Base-by-base conservation (phyloP, 2,797 vertebrate genomes). In the Tadarida brasiliensis region DNA sequence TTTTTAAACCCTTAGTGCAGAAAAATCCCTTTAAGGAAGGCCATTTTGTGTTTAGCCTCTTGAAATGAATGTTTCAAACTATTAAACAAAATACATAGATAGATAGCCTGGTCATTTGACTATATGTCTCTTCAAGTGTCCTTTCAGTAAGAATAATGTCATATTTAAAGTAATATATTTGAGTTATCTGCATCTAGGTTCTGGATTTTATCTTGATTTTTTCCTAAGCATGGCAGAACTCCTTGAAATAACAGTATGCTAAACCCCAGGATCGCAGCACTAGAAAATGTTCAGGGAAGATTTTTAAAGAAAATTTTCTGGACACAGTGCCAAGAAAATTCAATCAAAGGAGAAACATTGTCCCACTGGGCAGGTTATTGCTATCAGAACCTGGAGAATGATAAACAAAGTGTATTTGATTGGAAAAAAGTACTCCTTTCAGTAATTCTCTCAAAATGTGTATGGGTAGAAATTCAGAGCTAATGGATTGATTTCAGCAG, bases 61-160 rank as follows among this genome's bases (percentile, higher is more conserved):
- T 0, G 2, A 94, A 94, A 91, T 80, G 49, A 70, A 90, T 84
- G 88, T 96, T 94, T 74, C 15, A 73, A 86, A 47, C 57, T 88
- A 73, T 76, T 92, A 90, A 80, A 30, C 33, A 61, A 92, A 44
- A 44, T 44, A 4, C 39, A 44, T 44, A 7, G 39, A 71, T 5
- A 16, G 14, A 22, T 70, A 22, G 11, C n/a, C 22, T 70, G 26
- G 15, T 30, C 63, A 68, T 76, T 61, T 92, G 81, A 85, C 24
- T 28, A 15, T 49, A 24, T n/a, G 54, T 24, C 33, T 81, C 57
- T 73, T 77, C 71, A 47, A 80, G 20, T 73, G 14, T 47, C 11
- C 7, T 88, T 74, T 88, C 30, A 47, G 2, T 63, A 88, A n/a
- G 22, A 56, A 89, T 33, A 24, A 0, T 51, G 54, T 63, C 30